Evolutionary conservation across 1,140 invertebrate genomes (phyloP), one percentile per base, ranked within the genome.

Genomic region (Bombus breviceps): DNA sequence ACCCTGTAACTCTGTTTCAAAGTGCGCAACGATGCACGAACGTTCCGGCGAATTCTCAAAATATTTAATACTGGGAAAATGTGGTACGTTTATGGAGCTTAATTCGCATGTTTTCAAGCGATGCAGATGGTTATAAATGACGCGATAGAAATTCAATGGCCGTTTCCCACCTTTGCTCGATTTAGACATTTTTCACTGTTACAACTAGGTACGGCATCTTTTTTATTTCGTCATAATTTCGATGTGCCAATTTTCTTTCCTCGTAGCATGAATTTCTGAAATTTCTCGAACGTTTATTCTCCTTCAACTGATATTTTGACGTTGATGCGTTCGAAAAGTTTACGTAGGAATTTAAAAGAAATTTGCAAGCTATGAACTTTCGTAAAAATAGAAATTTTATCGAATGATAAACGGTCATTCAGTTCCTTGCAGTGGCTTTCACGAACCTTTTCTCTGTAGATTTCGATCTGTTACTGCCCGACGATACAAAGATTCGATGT

Each of bases 301-400:
- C 28, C 59, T 4, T n/a, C 10, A 5, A 3, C 3, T 0, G 28
- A 4, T 28, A 28, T n/a, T n/a, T 62, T 0, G 0, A n/a, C 0
- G 47, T 53, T 2, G 47, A 22, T 3, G 18, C 25, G 57, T 68
- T 34, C 15, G 15, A 22, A 6, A 9, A n/a, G 10, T 73, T 41
- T 25, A 15, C 9, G 0, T 6, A n/a, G 6, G 25, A 73, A 15
- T 18, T 9, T 22, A 2, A 53, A 18, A 53, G 18, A 53, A 22
- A 53, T 53, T 53, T 53, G 5, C 47, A 22, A 0, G 5, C 18
- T 53, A 53, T 22, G 18, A 53, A 53, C 5, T 8, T 53, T 22
- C 18, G 1, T 22, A 53, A 22, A 53, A 53, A 53, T 53, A 53
- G 18, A 6, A 53, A 53, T 53, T 53, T 53, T 22, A 53, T 53